phyloP scores from a whole-genome alignment of 2,888 invertebrate species.

The Pediacus dermestoides region DNA sequence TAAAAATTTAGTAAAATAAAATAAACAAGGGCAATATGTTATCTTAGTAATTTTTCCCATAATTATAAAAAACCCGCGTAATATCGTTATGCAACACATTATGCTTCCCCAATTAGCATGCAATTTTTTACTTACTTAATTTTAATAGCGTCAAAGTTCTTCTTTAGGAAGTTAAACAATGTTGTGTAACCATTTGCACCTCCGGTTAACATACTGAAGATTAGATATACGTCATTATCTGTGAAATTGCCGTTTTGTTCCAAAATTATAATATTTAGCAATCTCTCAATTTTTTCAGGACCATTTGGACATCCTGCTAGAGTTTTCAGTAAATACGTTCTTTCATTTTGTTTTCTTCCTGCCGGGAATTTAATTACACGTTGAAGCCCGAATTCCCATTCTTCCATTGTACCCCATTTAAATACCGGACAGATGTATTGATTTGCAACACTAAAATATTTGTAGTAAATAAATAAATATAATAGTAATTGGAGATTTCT shows the following conservation, averaged over 20 bases:
- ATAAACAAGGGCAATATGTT: too few relatives aligned
- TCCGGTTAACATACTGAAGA: conserved; percentile 72
- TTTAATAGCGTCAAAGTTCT: conserved; percentile 68
- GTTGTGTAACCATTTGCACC: conserved; percentile 68
- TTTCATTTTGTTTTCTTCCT: conserved; percentile 67
- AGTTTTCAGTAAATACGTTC: conserved; percentile 73
- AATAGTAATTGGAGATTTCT: conserved; percentile 42
- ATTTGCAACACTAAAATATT: conserved; percentile 62
- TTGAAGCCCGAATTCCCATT: conserved; percentile 80
- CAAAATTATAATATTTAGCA: conserved; percentile 66
- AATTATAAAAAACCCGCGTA: too few relatives aligned
- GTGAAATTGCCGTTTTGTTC: conserved; percentile 70
- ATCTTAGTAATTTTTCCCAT: too few relatives aligned
- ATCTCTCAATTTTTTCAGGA: conserved; percentile 61
- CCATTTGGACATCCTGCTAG: conserved; percentile 77
- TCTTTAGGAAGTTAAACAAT: conserved; percentile 65
- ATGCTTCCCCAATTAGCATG: too few relatives aligned
- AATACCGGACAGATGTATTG: conserved; percentile 78
- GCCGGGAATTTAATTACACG: conserved; percentile 72
- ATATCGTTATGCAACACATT: too few relatives aligned
- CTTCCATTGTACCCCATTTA: conserved; percentile 73
- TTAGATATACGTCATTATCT: conserved; percentile 70
- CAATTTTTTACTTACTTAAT: conserved; percentile 56
- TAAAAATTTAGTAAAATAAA: too few relatives aligned
- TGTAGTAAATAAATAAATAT: neutral